Base-by-base conservation (phyloP, 2,888 invertebrate species). In the Melanophora roralis region DNA sequence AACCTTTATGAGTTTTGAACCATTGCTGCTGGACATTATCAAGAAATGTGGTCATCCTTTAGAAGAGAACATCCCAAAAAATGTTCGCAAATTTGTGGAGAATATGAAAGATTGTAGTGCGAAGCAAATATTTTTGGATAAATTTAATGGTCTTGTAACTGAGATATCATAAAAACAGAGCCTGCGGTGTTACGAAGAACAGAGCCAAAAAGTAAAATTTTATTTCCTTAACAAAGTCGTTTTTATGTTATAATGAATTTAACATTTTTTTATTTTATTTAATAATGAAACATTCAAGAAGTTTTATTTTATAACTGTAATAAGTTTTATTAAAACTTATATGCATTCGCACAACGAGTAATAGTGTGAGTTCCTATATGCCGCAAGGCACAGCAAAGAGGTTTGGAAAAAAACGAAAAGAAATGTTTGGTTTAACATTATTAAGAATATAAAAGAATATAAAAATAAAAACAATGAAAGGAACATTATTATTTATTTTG, bases 1-100 rank as follows among this genome's bases (percentile, higher is more conserved):
- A 68, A 84, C 86, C 12, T 86, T 86, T 75, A 83, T 86, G 82
- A 85, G 78, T 75, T 86, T 86, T 45, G 84, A 85, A 60, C 80
- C 83, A 38, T 76, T 86, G 21, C 55, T 86, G 12, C 53, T 86
- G 36, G 84, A 85, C 59, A 84, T 86, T 12, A 81, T 85, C 43
- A 76, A 83, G 23, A 83, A 83, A 67, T 82, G 76, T 57, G 74
- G 19, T 1, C 72, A 75, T 5, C 84, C 85, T 1, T 71, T 85
- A 8, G 83, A 84, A 16, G 81, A 84, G 3, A 78, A 62, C 5
- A 40, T 82, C 9, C 68, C 83, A 21, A 79, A 82, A 34, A 81
- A 83, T 53, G 75, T 87, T 21, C 67, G 75, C 5, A 85, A 84
- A 73, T 83, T 77, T 68, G 80, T 85, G 12, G 76, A 53, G 2